Percentiles rank a stretch among this genome's conserved stretches.
Evolutionary conservation across 2,888 invertebrate species (phyloP).

Genomic region (Danaus chrysippus): DNA sequence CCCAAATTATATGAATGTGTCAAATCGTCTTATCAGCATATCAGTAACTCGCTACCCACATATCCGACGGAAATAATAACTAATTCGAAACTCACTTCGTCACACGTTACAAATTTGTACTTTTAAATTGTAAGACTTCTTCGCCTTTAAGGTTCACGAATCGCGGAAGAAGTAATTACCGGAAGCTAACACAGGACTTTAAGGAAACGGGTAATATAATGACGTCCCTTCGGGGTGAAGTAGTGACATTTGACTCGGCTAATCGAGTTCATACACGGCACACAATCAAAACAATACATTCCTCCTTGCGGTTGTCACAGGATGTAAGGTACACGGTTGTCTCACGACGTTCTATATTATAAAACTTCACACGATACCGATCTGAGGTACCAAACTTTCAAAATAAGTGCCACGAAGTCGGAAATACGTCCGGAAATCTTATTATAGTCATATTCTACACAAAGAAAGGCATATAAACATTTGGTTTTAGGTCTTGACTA

Average conservation of each 20-base stretch:
- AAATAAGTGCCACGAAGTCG: background rate
- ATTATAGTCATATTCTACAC: background rate
- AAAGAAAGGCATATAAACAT: too few relatives aligned
- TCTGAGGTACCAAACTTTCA: conserved; percentile 9
- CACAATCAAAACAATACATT: conserved; percentile 64
- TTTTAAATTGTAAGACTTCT: conserved; percentile 41
- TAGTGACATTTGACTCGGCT: conserved; percentile 74
- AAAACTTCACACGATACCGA: conserved; percentile 21
- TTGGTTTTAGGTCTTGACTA: too few relatives aligned
- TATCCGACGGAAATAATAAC: conserved; percentile 71
- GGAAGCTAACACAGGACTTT: conserved; percentile 59
- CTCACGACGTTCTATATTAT: conserved; percentile 32
- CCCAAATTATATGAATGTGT: conserved; percentile 30
- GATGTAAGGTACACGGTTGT: conserved; percentile 57
- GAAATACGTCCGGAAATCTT: background rate
- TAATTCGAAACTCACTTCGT: conserved; percentile 58
- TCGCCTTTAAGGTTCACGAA: conserved; percentile 50
- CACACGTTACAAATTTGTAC: conserved; percentile 61
- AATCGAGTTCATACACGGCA: conserved; percentile 65
- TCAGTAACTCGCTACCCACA: conserved; percentile 53
- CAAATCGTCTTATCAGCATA: conserved; percentile 33
- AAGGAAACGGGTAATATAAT: conserved; percentile 63
- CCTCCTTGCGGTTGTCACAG: conserved; percentile 61
- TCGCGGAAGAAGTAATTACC: conserved; percentile 73
- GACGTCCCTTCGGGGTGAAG: conserved; percentile 58